Conservation (phyloP, 2,888 invertebrate genomes). For the Lasioglossum villosulum region DNA sequence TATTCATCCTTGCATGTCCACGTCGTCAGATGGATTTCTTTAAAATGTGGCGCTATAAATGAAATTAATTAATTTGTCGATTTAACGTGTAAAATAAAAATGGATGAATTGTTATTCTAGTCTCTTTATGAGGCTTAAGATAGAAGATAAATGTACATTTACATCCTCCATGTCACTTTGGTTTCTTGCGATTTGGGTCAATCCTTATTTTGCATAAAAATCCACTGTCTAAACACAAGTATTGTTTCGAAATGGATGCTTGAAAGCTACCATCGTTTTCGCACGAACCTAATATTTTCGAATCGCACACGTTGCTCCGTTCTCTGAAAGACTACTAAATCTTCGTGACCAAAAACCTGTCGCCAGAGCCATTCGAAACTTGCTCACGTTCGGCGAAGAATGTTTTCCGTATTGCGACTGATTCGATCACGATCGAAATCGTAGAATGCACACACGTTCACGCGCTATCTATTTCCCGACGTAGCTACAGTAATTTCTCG, state of each 20-base stretch:
- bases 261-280: not conserved
- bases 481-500: too few relatives aligned
- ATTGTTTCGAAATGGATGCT: not conserved
- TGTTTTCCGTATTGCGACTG: not conserved
- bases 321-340: not conserved
- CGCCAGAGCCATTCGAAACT: not conserved
- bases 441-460: not conserved
- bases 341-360: not conserved
- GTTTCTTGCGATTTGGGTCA: too few relatives aligned
- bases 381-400: not conserved
- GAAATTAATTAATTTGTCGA: too few relatives aligned
- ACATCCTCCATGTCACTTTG: too few relatives aligned
- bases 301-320: not conserved
- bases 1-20: too few relatives aligned
- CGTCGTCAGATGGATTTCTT: too few relatives aligned
- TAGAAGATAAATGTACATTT: too few relatives aligned
- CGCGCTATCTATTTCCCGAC: not conserved
- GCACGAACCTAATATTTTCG: not conserved
- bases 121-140: too few relatives aligned
- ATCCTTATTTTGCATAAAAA: too few relatives aligned
- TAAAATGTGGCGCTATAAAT: too few relatives aligned
- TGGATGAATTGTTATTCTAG: too few relatives aligned
- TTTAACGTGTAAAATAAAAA: too few relatives aligned
- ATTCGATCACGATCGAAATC: conserved; percentile 11
- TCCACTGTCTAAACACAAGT: not conserved